A percentile compares a stretch with the other conserved stretches of the same genome.
phyloP scores from a whole-genome alignment of 2,113 vertebrate species.

The Entosphenus tridentatus region DNA sequence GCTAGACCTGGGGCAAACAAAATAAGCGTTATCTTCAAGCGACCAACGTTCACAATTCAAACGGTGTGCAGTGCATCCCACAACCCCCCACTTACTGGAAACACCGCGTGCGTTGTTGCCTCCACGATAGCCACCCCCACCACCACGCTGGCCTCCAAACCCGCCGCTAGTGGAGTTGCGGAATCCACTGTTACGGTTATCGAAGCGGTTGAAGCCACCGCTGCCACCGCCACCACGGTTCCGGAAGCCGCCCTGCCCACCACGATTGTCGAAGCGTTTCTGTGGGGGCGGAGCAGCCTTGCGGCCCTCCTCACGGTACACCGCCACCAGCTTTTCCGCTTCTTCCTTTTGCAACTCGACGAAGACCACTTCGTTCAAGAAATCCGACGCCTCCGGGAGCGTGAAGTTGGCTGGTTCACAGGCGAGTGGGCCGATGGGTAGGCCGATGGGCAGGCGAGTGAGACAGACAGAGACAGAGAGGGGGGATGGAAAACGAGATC shows the following conservation, averaged over 20 bases:
- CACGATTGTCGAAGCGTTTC: conserved; percentile 54
- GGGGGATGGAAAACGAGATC: neutral
- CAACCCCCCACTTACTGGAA: neutral
- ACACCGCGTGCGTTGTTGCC: neutral
- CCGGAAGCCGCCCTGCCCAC: conserved; percentile 30
- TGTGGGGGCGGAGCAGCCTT: conserved; percentile 53
- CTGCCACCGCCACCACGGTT: conserved; percentile 12
- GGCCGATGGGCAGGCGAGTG: neutral
- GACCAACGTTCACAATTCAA: neutral
- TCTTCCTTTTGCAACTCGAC: conserved; percentile 44
- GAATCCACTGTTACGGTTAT: conserved; percentile 37
- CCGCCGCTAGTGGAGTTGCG: conserved; percentile 30
- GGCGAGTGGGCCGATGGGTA: neutral
- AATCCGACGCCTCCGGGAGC: conserved; percentile 48
- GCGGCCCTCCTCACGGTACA: conserved; percentile 63
- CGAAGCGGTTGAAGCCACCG: conserved; percentile 37
- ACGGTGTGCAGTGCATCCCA: neutral
- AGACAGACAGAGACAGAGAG: conserved; percentile 1
- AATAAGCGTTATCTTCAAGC: neutral
- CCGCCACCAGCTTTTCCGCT: conserved; percentile 39
- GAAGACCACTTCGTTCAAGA: conserved; percentile 45
- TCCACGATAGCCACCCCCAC: conserved; percentile 14
- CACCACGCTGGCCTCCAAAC: conserved; percentile 14
- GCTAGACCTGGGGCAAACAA: neutral
- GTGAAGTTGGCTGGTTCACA: conserved; percentile 41